Conservation (phyloP, 2,888 invertebrate species). For the Acanthosepion lycidas region DNA sequence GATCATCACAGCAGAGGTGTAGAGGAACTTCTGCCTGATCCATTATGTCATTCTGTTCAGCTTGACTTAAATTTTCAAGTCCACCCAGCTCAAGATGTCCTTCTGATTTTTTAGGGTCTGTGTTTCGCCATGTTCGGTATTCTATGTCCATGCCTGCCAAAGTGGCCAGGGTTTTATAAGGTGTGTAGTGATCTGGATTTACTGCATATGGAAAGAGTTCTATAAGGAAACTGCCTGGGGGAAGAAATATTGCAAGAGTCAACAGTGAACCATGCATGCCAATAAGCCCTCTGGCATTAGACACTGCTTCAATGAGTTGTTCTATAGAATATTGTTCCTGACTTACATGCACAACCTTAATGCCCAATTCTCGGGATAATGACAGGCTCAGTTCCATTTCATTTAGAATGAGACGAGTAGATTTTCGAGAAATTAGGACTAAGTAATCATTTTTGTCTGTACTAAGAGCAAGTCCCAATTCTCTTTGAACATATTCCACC, state of each 20-base stretch:
- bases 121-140: constrained; percentile 76
- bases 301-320: constrained; percentile 66
- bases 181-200: constrained; percentile 75
- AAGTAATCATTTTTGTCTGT: constrained; percentile 55
- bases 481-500: constrained; percentile 53
- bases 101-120: constrained; percentile 64
- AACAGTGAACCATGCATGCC: constrained; percentile 77
- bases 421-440: constrained; percentile 71
- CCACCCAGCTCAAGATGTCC: constrained; percentile 75
- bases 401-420: constrained; percentile 76
- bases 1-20: constrained; percentile 76
- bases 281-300: constrained; percentile 67
- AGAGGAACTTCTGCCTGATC: constrained; percentile 69
- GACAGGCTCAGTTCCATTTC: constrained; percentile 72
- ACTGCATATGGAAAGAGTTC: constrained; percentile 78
- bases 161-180: constrained; percentile 74
- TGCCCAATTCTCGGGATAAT: constrained; percentile 59
- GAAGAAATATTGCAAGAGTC: constrained; percentile 74
- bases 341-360: constrained; percentile 66
- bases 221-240: constrained; percentile 72
- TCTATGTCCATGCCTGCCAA: constrained; percentile 69
- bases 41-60: constrained; percentile 69
- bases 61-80: constrained; percentile 70
- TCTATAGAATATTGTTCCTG: constrained; percentile 64
- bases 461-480: constrained; percentile 52